These are phyloP conservation scores for Pocillopora grandis DNA, from an alignment of 92 coral and sea anemone species.

Conservation along the genomic window DNA sequence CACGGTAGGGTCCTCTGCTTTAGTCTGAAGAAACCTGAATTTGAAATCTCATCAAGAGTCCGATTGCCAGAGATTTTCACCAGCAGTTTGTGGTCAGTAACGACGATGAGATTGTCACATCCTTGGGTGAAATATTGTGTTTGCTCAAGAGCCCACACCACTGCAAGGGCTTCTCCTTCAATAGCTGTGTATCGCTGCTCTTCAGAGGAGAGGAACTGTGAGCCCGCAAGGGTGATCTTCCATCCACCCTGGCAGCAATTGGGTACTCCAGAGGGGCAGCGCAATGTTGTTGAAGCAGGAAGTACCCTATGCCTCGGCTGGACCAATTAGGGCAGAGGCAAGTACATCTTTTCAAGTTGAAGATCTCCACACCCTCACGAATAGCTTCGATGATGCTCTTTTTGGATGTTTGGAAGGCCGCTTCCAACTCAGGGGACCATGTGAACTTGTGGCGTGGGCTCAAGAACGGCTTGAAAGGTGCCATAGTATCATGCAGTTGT, in stretches of 20 bases:
- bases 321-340: conserved; percentile 53
- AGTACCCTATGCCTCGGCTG: conserved; percentile 42
- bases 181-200: conserved; percentile 52
- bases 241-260: conserved; percentile 56
- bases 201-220: conserved; percentile 41
- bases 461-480: conserved; percentile 54
- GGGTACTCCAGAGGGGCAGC: conserved; percentile 49
- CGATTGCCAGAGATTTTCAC: conserved; percentile 60
- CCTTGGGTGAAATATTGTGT: conserved; percentile 53
- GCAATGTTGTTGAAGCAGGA: conserved; percentile 58
- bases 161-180: conserved; percentile 46
- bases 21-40: conserved; percentile 61
- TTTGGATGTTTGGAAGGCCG: conserved; percentile 49
- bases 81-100: conserved; percentile 49
- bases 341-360: conserved; percentile 43
- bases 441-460: conserved; percentile 47
- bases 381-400: conserved; percentile 48
- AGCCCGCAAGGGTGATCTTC: conserved; percentile 55
- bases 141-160: conserved; percentile 55
- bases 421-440: conserved; percentile 43
- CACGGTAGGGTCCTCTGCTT: conserved; percentile 68
- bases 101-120: conserved; percentile 44
- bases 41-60: conserved; percentile 58
- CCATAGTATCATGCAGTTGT: conserved; percentile 41
- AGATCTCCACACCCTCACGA: conserved; percentile 42